Evolutionary conservation across 2,113 vertebrate genomes (phyloP).

Genomic region (Entelurus aequoreus): DNA sequence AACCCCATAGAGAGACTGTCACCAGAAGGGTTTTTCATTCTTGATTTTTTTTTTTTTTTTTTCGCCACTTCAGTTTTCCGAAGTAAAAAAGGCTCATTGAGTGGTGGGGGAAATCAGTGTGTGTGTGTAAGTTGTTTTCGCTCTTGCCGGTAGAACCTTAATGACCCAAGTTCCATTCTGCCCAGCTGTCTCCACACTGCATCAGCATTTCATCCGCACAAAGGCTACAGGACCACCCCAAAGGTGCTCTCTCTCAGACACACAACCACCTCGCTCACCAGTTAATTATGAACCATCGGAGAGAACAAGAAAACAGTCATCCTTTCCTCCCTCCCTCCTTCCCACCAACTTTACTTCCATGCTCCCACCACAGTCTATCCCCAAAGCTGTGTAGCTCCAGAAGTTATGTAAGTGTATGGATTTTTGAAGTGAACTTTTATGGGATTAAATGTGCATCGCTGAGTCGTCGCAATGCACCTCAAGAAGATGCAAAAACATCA

Average conservation of each 20-base stretch:
- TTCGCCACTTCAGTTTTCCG: slow-evolving; percentile 45
- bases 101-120: slow-evolving; percentile 10
- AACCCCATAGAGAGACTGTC: slow-evolving; percentile 43
- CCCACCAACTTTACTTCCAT: slow-evolving; percentile 23
- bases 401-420: slow-evolving; percentile 13
- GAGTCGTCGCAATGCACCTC: slow-evolving; percentile 52
- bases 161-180: slow-evolving; percentile 58
- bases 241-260: slow-evolving; percentile 27
- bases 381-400: slow-evolving; percentile 43
- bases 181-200: slow-evolving; percentile 63
- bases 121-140: slow-evolving; percentile 39
- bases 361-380: slow-evolving; percentile 42
- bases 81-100: slow-evolving; percentile 64
- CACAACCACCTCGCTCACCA: slow-evolving; percentile 37
- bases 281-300: slow-evolving; percentile 58
- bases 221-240: slow-evolving; percentile 54
- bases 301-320: slow-evolving; percentile 48
- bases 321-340: slow-evolving; percentile 22
- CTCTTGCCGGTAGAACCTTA: slow-evolving; percentile 51
- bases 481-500: slow-evolving; percentile 46
- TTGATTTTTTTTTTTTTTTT: slow-evolving; percentile 21
- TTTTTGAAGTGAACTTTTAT: slow-evolving; percentile 52
- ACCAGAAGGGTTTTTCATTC: slow-evolving; percentile 44
- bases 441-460: slow-evolving; percentile 45
- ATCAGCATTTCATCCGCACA: slow-evolving; percentile 60